These are phyloP conservation scores for Malacosoma neustria DNA, from an alignment of 2,888 invertebrate species.

Conservation along the genomic window DNA sequence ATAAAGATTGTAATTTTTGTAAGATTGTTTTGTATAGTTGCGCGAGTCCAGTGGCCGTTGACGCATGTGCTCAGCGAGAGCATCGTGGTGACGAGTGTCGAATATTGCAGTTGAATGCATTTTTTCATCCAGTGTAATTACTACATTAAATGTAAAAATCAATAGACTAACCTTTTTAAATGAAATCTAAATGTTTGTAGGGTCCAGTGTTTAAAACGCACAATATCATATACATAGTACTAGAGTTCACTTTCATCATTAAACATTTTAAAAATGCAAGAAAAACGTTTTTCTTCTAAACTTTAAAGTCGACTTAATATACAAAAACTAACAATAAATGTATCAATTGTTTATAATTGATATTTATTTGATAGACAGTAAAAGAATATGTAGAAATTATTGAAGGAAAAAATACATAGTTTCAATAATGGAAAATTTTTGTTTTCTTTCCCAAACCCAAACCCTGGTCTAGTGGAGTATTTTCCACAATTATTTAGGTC, in stretches of 20 bases:
- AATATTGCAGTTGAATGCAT: constrained; percentile 46
- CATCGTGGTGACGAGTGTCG: constrained; percentile 35
- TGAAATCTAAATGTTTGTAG: constrained; percentile 72
- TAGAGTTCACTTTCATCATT: constrained; percentile 66
- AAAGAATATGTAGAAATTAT: constrained; percentile 69
- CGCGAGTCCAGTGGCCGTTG: constrained; percentile 47
- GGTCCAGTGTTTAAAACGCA: constrained; percentile 74
- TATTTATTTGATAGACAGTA: constrained; percentile 70
- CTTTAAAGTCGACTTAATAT: constrained; percentile 61
- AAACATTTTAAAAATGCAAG: constrained; percentile 49
- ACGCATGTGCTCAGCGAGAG: constrained; percentile 45
- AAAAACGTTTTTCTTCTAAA: constrained; percentile 61
- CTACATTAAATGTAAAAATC: constrained; percentile 60
- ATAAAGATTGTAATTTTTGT: constrained; percentile 68
- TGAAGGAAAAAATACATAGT: constrained; percentile 68
- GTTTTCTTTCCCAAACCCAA: too few relatives aligned
- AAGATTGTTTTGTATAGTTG: constrained; percentile 63
- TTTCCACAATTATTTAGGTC: too few relatives aligned
- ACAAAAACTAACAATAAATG: constrained; percentile 63
- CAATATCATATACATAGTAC: constrained; percentile 72
- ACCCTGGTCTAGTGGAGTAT: too few relatives aligned
- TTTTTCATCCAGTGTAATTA: constrained; percentile 68
- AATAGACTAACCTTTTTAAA: constrained; percentile 67
- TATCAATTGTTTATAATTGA: constrained; percentile 73
- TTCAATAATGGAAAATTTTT: constrained; percentile 66